These are phyloP conservation scores for Musca vetustissima DNA, from an alignment of 1,140 invertebrate genomes.

Conservation along the genomic window DNA sequence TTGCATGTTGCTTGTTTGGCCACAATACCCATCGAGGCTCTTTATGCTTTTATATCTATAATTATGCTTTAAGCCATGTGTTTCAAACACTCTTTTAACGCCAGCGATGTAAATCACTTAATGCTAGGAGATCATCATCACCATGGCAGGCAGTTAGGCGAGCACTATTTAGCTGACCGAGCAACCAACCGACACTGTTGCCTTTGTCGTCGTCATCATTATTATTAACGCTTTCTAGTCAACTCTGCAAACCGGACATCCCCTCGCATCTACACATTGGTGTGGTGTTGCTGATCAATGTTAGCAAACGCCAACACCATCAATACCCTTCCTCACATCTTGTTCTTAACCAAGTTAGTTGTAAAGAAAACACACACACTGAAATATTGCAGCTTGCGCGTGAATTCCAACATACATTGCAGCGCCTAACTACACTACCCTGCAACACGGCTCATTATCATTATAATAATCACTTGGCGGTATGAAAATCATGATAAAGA, in stretches of 20 bases:
- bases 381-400: not conserved
- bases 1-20: not conserved
- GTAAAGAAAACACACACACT: not conserved
- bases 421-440: not conserved
- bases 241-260: too few relatives aligned
- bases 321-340: too few relatives aligned
- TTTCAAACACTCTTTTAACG: conserved; percentile 20
- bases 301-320: too few relatives aligned
- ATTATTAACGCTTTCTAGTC: conserved; percentile 1
- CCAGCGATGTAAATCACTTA: conserved; percentile 20
- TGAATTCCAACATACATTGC: conserved; percentile 3
- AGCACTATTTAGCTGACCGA: not conserved
- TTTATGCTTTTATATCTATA: conserved; percentile 8
- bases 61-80: conserved; percentile 21
- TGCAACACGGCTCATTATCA: conserved; percentile 9
- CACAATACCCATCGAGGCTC: not conserved
- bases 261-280: not conserved
- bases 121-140: conserved; percentile 15
- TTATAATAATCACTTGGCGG: conserved; percentile 24
- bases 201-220: not conserved
- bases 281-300: not conserved
- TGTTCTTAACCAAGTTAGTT: too few relatives aligned
- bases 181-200: not conserved
- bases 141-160: too few relatives aligned
- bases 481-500: conserved; percentile 22